Base-by-base conservation (phyloP, 2,113 vertebrate species). In the Cheirogaleus medius region DNA sequence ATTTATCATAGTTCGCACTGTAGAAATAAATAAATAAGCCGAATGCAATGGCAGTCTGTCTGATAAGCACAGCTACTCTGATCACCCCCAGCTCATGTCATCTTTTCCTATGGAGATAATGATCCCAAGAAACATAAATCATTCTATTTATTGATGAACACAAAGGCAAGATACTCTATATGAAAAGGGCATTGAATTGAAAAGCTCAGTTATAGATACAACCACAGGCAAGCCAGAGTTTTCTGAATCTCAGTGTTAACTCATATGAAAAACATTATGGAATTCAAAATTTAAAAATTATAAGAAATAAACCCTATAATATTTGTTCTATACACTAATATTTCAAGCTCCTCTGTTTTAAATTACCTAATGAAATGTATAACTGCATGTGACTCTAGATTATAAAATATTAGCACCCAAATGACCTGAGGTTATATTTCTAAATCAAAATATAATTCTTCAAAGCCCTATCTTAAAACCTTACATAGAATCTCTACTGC, bases 21-120 rank as follows among this genome's bases (percentile, higher is more conserved):
- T 37, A 89, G 92, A 97, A 92, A 85, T 87, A 87, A 96, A 82
- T 74, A 85, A 87, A 47, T 84, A 69, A 86, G 27, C 27, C 52
- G 17, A 54, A 82, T n/a, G 21, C 15, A 66, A 20, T 54, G 58
- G 52, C 23, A 88, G 18, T 34, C 39, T 58, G n/a, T 78, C 34
- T 47, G 58, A 81, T 49, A 87, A 92, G 8, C 18, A 82, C 9
- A 90, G 42, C 66, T 78, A 4, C 21, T 47, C n/a, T 81, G 56
- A 63, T 71, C 20, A 73, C 23, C 25, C 34, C 37, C 13, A n/a
- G 47, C 52, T 81, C n/a, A 15, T 29, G 60, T 12, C 4, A 12
- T 85, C 23, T 87, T 94, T 91, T 71, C 42, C 82, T 18, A 39
- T 8, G 14, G 42, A 80, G 20, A 84, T 17, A 87, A 58, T 15